Conservation (phyloP, 2,113 vertebrate species). For the Gambusia affinis region DNA sequence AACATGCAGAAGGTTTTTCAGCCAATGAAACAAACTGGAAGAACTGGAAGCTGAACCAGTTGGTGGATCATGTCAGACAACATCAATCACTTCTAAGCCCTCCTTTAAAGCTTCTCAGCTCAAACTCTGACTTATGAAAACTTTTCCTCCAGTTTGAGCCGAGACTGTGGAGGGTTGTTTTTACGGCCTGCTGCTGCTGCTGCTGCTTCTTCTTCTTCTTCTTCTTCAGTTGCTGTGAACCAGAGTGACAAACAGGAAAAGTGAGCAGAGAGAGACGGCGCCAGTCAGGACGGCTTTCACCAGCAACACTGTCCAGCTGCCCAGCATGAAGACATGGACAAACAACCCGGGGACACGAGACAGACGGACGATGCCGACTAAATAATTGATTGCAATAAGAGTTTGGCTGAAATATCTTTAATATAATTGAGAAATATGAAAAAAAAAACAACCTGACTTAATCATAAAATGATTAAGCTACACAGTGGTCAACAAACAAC, state of each 20-base stretch:
- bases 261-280: constrained; percentile 87
- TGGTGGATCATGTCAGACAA: neutral
- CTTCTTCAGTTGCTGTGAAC: constrained; percentile 83
- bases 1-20: no score
- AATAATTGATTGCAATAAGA: no score
- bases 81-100: neutral
- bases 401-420: no score
- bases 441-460: neutral
- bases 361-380: neutral
- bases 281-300: constrained; percentile 88
- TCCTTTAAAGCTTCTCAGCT: constrained; percentile 15
- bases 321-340: constrained; percentile 85
- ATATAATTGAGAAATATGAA: no score
- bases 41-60: neutral
- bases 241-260: constrained; percentile 89
- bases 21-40: constrained; percentile 2
- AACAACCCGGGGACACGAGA: constrained; percentile 80
- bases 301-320: constrained; percentile 89
- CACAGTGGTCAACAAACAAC: neutral
- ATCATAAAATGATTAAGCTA: neutral
- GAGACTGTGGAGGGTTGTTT: constrained; percentile 1
- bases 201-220: constrained; percentile 10
- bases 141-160: neutral
- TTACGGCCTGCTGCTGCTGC: neutral
- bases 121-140: constrained; percentile 7